A percentile compares a stretch with the other conserved stretches of the same genome.
Conservation (phyloP, 1,140 invertebrate genomes). For the Nymphalis io region DNA sequence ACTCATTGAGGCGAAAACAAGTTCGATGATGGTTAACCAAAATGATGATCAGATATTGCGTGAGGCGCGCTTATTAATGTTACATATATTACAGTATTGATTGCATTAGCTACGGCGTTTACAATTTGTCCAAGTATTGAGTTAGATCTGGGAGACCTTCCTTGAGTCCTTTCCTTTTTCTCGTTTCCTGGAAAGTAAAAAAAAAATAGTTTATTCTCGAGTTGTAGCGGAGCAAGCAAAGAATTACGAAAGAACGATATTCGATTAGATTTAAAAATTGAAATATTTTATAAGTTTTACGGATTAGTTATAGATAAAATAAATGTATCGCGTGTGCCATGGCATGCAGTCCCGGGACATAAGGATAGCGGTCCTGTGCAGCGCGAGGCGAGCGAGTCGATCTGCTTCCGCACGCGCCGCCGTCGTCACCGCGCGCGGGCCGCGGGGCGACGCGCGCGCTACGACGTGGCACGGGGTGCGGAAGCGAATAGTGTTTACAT, state of each 20-base stretch:
- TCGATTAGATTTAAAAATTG: no score
- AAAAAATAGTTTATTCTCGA: conserved; percentile 34
- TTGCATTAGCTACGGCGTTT: conserved; percentile 82
- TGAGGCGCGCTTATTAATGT: conserved; percentile 60
- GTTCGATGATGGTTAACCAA: conserved; percentile 48
- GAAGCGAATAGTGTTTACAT: conserved; percentile 39
- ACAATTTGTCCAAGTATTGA: conserved; percentile 97
- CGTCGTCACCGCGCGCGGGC: conserved; percentile 48
- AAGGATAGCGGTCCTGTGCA: conserved; percentile 85
- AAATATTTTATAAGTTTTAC: no score
- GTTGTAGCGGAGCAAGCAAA: no score
- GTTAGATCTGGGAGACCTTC: conserved; percentile 96
- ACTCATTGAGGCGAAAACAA: conserved; percentile 44
- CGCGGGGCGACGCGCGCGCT: conserved; percentile 43
- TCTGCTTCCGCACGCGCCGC: conserved; percentile 54
- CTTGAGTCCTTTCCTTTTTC: conserved; percentile 99
- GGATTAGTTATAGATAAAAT: background rate
- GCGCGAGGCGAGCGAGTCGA: conserved; percentile 68
- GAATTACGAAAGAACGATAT: no score
- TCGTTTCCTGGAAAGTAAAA: conserved; percentile 90
- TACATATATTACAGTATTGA: conserved; percentile 75
- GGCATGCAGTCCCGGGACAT: conserved; percentile 83
- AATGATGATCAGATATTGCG: conserved; percentile 46
- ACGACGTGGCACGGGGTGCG: conserved; percentile 55
- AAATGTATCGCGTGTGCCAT: conserved; percentile 73